Conservation (phyloP, 2,888 invertebrate species). For the Rhagonycha fulva region DNA sequence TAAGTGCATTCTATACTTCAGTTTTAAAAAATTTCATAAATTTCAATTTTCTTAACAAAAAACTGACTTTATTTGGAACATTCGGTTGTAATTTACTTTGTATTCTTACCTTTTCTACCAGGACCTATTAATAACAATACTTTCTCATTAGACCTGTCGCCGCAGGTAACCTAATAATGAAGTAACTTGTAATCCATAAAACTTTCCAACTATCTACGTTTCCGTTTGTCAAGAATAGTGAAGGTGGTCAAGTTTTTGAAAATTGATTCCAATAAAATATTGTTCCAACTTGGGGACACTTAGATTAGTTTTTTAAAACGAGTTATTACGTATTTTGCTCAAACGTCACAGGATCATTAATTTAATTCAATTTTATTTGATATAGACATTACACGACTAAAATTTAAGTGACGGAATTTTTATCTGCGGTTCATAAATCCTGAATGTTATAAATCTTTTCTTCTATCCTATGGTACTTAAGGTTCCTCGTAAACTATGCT, state of each 20-base stretch:
- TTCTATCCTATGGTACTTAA: constrained; percentile 21
- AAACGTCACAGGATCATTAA: neutral
- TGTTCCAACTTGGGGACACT: neutral
- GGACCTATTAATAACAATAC: neutral
- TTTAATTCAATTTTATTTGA: neutral
- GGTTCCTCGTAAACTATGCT: constrained; percentile 28
- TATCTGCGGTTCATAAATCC: constrained; percentile 23
- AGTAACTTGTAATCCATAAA: neutral
- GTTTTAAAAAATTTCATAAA: neutral
- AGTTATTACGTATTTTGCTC: too few relatives aligned
- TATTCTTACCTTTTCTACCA: neutral
- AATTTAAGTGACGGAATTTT: constrained; percentile 16
- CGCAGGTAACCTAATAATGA: neutral
- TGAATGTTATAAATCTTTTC: constrained; percentile 22
- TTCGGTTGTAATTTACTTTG: neutral
- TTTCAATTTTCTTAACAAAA: neutral
- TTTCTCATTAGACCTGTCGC: neutral
- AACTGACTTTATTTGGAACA: neutral
- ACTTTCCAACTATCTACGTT: neutral
- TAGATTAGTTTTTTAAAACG: neutral
- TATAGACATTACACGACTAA: neutral
- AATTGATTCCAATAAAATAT: neutral
- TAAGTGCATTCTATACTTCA: neutral
- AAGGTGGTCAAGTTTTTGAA: too few relatives aligned
- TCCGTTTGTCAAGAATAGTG: neutral